These are phyloP conservation scores for Irena cyanogastra DNA, from an alignment of 2,113 vertebrate genomes.

Conservation along the genomic window DNA sequence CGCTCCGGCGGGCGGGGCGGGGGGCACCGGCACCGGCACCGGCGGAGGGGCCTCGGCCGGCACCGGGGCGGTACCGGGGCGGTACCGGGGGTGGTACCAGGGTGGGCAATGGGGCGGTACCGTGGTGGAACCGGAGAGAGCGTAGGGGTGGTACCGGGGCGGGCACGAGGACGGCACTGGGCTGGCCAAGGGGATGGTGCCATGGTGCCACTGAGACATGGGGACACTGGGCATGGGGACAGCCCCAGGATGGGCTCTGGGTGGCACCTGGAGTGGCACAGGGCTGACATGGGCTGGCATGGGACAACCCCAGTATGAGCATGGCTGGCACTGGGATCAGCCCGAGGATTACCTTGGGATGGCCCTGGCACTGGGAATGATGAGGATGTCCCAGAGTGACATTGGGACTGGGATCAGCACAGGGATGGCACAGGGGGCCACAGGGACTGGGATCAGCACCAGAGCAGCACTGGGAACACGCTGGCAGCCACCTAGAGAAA, in stretches of 20 bases:
- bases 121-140: accelerated
- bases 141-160: accelerated
- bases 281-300: neutral
- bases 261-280: neutral
- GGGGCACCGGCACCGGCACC: neutral
- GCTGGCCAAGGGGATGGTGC: neutral
- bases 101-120: neutral
- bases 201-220: too few species aligned
- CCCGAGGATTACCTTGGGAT: neutral
- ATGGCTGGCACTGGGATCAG: neutral
- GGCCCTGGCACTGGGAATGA: neutral
- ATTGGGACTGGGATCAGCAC: neutral
- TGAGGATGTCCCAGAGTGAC: neutral
- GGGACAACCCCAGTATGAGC: neutral
- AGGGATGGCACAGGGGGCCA: neutral
- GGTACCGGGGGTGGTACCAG: neutral
- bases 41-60: neutral
- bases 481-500: accelerated
- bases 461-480: accelerated
- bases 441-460: neutral
- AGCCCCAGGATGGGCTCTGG: neutral
- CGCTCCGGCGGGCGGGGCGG: neutral
- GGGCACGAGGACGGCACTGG: neutral
- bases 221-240: too few species aligned
- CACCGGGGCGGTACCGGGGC: neutral